Base-by-base conservation (phyloP, 2,888 invertebrate species). In the Villa cingulata region DNA sequence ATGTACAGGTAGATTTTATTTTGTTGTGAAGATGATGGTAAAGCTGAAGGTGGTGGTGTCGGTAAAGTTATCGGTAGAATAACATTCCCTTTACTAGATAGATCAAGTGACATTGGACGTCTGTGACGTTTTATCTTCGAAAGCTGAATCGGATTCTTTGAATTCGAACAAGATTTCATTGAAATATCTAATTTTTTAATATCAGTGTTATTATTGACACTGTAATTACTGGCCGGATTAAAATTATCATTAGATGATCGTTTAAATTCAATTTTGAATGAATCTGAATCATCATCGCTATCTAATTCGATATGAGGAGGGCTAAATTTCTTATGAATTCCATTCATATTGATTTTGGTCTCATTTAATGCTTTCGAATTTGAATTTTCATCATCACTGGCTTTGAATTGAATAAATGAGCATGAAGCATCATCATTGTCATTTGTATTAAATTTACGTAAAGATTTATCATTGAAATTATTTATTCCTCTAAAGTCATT, bases 1-100 rank as follows among this genome's bases (percentile, higher is more conserved):
- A 97, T 97, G 65, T 91, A 96, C 16, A 97, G 75, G 66, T 84
- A 90, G 62, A 84, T 78, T n/a, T 7, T 41, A n/a, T 15, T 18
- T 27, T 27, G 41, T 41, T 12, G 19, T 41, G 16, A 23, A 6
- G 23, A 23, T 23, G 23, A 7, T 23, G 23, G 4, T 23, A 7
- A 4, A 6, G 23, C 23, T 41, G 41, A 3, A 18, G 23, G 19
- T 41, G 16, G 41, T 23, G 23, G 7, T 23, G 23, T 4, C 7
- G 23, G 4, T 23, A 7, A 4, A 6, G 23, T 7, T 15, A 48
- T 43, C 19, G 49, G 49, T 16, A 48, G 43, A 23, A 47, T 45
- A 4, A 41, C 43, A 37, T 50, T 34, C 19, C 55, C 57, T 43
- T 52, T 59, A 27, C 57, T 58, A 15, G 58, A 49, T 41, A 64